phyloP scores from a whole-genome alignment of 1,140 invertebrate genomes.

The Magallana ariakensis region DNA sequence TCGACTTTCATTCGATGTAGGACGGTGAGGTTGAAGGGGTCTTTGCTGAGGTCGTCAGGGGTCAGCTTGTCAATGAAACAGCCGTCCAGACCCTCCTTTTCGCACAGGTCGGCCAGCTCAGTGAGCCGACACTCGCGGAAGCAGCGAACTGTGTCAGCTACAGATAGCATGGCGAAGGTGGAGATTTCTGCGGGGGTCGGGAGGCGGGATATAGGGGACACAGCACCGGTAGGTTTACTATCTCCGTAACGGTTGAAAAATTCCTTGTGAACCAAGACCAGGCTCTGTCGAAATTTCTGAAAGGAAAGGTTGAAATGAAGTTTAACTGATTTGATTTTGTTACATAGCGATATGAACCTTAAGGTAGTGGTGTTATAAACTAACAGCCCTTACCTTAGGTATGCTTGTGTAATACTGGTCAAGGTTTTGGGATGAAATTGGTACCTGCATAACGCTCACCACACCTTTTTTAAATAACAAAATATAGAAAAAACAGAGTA shows the following conservation, averaged over 20 bases:
- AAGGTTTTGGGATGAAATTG: background rate
- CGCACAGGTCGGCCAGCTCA: background rate
- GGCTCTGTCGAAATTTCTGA: background rate
- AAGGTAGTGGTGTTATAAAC: background rate
- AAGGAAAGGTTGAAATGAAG: background rate
- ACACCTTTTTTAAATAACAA: background rate
- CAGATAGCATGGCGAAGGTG: background rate
- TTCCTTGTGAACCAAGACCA: conserved; percentile 1
- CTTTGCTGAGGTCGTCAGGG: background rate
- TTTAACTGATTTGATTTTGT: background rate
- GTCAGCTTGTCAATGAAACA: conserved; percentile 6
- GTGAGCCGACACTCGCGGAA: background rate
- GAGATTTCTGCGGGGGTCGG: background rate
- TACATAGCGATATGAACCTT: background rate
- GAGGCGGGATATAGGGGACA: background rate
- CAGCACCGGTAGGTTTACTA: background rate
- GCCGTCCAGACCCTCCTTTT: conserved; percentile 1
- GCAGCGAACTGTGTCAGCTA: background rate
- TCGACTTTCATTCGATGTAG: conserved; percentile 18
- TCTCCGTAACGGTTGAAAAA: background rate
- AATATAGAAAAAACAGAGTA: no score
- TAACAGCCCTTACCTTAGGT: background rate
- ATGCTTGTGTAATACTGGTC: background rate
- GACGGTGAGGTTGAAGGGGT: conserved; percentile 7
- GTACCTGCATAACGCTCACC: background rate